A percentile compares a stretch with the other conserved stretches of the same genome.
Conservation (phyloP, 2,113 vertebrate species). For the Larimichthys crocea region DNA sequence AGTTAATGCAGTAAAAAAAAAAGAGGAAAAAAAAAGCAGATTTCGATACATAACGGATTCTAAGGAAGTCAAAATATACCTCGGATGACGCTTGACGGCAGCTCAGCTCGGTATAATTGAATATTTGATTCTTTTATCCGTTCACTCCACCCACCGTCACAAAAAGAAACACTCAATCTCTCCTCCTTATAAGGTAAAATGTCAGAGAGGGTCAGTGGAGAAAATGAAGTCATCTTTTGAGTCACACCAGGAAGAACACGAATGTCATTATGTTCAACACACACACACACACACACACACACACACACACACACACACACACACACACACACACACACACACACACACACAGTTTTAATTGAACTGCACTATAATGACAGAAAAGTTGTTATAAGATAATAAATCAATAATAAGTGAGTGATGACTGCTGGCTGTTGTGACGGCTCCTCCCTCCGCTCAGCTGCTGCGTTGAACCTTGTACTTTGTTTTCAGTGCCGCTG, state of each 20-base stretch:
- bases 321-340: slow-evolving; percentile 5
- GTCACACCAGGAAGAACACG: slow-evolving; percentile 49
- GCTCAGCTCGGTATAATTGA: neutral
- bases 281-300: slow-evolving; percentile 12
- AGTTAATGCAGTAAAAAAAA: too few species aligned
- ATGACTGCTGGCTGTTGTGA: neutral
- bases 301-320: slow-evolving; percentile 12
- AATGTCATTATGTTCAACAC: neutral
- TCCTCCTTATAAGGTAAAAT: slow-evolving; percentile 30
- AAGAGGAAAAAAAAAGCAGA: neutral
- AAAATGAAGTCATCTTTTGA: slow-evolving; percentile 61
- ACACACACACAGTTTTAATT: neutral
- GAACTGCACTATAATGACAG: too few species aligned
- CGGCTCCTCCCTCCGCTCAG: neutral
- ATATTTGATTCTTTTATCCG: neutral
- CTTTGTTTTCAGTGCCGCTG: neutral
- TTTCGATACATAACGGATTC: too few species aligned
- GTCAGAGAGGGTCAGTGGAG: neutral
- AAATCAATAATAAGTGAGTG: neutral
- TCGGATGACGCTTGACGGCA: neutral
- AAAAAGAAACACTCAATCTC: neutral
- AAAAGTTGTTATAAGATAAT: neutral
- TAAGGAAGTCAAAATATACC: neutral
- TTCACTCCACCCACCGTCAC: neutral
- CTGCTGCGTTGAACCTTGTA: neutral